phyloP scores from a whole-genome alignment of 2,797 vertebrate genomes.

The Intellagama lesueurii region DNA sequence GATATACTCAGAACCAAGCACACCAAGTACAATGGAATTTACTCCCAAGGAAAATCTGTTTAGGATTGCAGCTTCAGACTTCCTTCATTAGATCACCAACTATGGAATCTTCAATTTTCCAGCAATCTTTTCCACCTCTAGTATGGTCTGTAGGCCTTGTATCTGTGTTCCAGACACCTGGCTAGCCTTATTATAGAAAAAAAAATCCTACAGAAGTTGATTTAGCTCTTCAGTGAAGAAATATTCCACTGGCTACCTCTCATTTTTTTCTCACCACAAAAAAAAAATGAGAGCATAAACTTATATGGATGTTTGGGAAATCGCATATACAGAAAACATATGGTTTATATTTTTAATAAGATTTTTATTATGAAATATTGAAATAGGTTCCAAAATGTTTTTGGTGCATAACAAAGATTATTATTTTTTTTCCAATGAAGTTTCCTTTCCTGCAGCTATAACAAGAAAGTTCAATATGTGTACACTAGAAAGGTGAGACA shows the following conservation, averaged over 20 bases:
- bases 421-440: background rate
- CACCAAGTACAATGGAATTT: background rate
- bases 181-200: background rate
- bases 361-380: background rate
- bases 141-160: background rate
- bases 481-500: background rate
- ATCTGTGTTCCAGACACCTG: slow-evolving; percentile 11
- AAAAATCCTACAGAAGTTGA: background rate
- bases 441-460: background rate
- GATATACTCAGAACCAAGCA: background rate
- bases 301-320: background rate
- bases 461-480: background rate
- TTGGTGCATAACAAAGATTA: background rate
- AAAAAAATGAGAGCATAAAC: slow-evolving; percentile 7
- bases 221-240: background rate
- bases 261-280: background rate
- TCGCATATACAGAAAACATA: background rate
- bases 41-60: background rate
- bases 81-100: background rate
- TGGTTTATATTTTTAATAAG: background rate
- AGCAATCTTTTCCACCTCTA: background rate
- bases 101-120: background rate
- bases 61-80: background rate
- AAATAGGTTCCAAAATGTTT: slow-evolving; percentile 10
- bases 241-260: background rate